A percentile compares a stretch with the other conserved stretches of the same genome.
Conservation (phyloP, 2,797 vertebrate species). For the Neostethus bicornis region DNA sequence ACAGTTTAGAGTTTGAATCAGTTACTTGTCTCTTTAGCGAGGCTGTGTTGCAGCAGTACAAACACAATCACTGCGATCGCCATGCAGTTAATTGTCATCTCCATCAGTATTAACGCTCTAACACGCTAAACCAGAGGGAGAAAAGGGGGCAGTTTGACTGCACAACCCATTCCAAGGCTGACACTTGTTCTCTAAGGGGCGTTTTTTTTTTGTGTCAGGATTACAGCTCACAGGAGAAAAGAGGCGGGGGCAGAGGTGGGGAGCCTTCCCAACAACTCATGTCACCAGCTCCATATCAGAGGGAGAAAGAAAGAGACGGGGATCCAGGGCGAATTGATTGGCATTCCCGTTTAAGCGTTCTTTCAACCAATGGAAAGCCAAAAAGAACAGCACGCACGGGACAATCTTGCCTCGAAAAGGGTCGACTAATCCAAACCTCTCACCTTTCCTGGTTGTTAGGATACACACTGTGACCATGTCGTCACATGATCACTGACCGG, state of each 20-base stretch:
- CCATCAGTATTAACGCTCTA: slow-evolving; percentile 69
- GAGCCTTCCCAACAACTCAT: slow-evolving; percentile 54
- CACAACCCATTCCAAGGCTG: slow-evolving; percentile 58
- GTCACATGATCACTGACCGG: slow-evolving; percentile 22
- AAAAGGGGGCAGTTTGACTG: slow-evolving; percentile 37
- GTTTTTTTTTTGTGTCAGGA: slow-evolving; percentile 64
- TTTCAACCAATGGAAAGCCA: slow-evolving; percentile 57
- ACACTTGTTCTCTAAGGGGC: slow-evolving; percentile 69
- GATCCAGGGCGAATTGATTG: slow-evolving; percentile 66
- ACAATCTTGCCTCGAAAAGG: slow-evolving; percentile 32
- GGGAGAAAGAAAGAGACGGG: slow-evolving; percentile 39
- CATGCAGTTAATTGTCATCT: slow-evolving; percentile 69
- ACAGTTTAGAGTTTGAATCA: slow-evolving; percentile 50
- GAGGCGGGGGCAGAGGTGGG: slow-evolving; percentile 57
- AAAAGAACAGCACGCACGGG: slow-evolving; percentile 31
- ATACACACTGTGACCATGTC: slow-evolving; percentile 19
- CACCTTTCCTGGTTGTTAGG: slow-evolving; percentile 3
- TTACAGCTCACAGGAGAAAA: slow-evolving; percentile 55
- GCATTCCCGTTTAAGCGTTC: slow-evolving; percentile 69
- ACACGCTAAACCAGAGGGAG: slow-evolving; percentile 62
- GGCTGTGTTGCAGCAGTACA: slow-evolving; percentile 49
- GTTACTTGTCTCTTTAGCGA: slow-evolving; percentile 57
- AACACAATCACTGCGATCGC: slow-evolving; percentile 64
- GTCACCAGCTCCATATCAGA: slow-evolving; percentile 40
- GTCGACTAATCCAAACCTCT: slow-evolving; percentile 26